Base-by-base conservation (phyloP, 2,888 invertebrate genomes). In the Lycaena phlaeas region DNA sequence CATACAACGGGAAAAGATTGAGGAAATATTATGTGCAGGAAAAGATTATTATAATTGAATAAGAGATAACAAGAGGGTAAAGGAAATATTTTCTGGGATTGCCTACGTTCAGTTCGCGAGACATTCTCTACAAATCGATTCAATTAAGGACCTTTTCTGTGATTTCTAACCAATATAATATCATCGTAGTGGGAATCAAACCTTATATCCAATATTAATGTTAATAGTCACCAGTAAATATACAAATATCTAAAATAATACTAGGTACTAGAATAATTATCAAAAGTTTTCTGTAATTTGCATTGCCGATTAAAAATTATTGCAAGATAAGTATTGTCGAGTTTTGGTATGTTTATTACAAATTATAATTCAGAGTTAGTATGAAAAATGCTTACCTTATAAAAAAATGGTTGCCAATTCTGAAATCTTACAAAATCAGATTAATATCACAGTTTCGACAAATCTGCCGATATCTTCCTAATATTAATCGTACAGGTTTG, bases 261-360 rank as follows among this genome's bases (percentile, higher is more conserved):
- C 18, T 4, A 5, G 18, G 3, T 18, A 18, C 18, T 18, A 18
- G 18, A 18, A 18, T 18, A 18, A 5, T 51, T 46, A 47, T 3
- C 25, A 2, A 40, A 48, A 30, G 14, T 50, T 2, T n/a, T n/a
- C n/a, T n/a, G n/a, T n/a, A n/a, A n/a, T n/a, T n/a, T n/a, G n/a
- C n/a, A n/a, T n/a, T n/a, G n/a, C n/a, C n/a, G n/a, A n/a, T n/a
- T n/a, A n/a, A n/a, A n/a, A n/a, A n/a, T n/a, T n/a, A n/a, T n/a
- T n/a, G n/a, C n/a, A n/a, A n/a, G n/a, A n/a, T n/a, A n/a, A n/a
- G n/a, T n/a, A n/a, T n/a, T n/a, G n/a, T n/a, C n/a, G n/a, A n/a
- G n/a, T n/a, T n/a, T n/a, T n/a, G n/a, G n/a, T n/a, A n/a, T n/a
- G n/a, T n/a, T n/a, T n/a, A n/a, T n/a, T n/a, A n/a, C n/a, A n/a